phyloP scores from a whole-genome alignment of 1,140 invertebrate genomes.

The Melanaphis sacchari region DNA sequence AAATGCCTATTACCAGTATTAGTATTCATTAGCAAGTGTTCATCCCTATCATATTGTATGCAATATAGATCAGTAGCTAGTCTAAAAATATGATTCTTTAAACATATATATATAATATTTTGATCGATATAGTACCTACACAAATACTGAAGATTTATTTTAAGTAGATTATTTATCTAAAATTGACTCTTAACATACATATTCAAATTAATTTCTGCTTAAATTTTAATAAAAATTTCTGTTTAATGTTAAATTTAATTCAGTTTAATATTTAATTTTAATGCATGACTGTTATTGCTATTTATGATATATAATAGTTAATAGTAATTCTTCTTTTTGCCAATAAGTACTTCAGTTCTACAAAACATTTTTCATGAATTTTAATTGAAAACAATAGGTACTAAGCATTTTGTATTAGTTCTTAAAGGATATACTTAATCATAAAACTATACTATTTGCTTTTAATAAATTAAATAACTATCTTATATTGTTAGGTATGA shows the following conservation, averaged over 20 bases:
- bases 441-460: slow-evolving; percentile 8
- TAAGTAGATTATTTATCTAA: background rate
- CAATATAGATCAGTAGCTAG: background rate
- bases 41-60: background rate
- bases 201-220: background rate
- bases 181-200: background rate
- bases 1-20: slow-evolving; percentile 29
- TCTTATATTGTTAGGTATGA: background rate
- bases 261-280: background rate
- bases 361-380: background rate
- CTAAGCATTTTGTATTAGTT: background rate
- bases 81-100: slow-evolving; percentile 12
- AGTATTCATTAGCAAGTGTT: background rate
- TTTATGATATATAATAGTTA: background rate
- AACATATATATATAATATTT: background rate
- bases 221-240: background rate
- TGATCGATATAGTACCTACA: background rate
- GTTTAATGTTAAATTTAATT: background rate
- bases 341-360: background rate
- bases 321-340: background rate
- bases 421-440: background rate
- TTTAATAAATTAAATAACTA: background rate
- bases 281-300: background rate
- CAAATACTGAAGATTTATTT: background rate
- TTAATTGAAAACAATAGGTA: background rate